Evolutionary conservation across 2,797 vertebrate genomes (phyloP).

Genomic region (Smutsia gigantea): DNA sequence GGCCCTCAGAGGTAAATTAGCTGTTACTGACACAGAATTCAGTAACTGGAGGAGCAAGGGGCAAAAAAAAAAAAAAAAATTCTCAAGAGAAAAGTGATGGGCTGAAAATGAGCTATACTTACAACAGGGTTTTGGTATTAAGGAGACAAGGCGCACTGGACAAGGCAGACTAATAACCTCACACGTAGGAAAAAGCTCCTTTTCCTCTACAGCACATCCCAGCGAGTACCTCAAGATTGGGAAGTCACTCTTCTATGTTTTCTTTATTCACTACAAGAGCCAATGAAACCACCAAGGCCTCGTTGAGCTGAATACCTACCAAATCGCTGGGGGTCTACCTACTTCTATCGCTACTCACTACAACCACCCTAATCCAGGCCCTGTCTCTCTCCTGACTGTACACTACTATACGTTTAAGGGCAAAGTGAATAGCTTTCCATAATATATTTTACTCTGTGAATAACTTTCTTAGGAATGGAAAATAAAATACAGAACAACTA

Average conservation of each 20-base stretch:
- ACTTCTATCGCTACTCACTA: not conserved
- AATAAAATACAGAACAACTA: not conserved
- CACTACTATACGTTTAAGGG: not conserved
- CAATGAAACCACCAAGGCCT: not conserved
- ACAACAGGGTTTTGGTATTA: not conserved
- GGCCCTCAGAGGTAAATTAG: not conserved
- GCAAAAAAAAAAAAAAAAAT: not conserved
- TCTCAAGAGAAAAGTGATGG: not conserved
- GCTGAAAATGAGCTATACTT: not conserved
- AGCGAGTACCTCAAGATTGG: not conserved
- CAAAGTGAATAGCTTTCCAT: not conserved
- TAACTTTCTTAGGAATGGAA: not conserved
- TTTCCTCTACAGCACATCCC: not conserved
- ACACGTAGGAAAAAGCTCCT: not conserved
- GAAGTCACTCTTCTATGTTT: not conserved
- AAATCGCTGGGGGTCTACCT: not conserved
- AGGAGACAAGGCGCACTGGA: not conserved
- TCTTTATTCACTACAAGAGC: not conserved
- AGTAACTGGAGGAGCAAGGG: not conserved
- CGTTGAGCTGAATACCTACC: not conserved
- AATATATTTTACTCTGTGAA: not conserved
- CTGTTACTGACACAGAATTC: not conserved
- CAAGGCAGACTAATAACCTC: not conserved
- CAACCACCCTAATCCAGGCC: not conserved
- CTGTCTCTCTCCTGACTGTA: not conserved